Conservation (phyloP, 2,113 vertebrate species). For the Etheostoma spectabile region DNA sequence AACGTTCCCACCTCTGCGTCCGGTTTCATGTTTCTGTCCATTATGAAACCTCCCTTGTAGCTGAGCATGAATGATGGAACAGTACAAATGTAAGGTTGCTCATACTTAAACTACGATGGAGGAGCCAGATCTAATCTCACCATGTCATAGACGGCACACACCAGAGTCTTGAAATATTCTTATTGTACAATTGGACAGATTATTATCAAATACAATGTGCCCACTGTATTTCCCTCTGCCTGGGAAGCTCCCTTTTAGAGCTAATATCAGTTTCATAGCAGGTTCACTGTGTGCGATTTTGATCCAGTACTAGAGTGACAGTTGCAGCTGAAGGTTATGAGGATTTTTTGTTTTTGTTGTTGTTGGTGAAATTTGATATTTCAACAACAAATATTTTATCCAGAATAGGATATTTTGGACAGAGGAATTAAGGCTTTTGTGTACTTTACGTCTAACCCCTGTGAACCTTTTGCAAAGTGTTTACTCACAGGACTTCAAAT, state of each 20-base stretch:
- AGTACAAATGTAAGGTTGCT: slow-evolving; percentile 54
- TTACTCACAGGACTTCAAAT: slow-evolving; percentile 48
- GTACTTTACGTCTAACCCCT: slow-evolving; percentile 36
- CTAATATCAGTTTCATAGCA: slow-evolving; percentile 59
- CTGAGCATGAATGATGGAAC: slow-evolving; percentile 65
- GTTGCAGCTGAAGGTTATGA: slow-evolving; percentile 34
- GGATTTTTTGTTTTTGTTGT: slow-evolving; percentile 4
- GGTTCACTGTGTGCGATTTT: slow-evolving; percentile 43
- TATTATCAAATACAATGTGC: slow-evolving; percentile 70
- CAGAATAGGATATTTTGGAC: slow-evolving; percentile 22
- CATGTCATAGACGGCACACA: slow-evolving; percentile 51
- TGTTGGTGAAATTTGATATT: slow-evolving; percentile 36
- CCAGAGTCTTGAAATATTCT: slow-evolving; percentile 49
- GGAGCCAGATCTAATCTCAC: slow-evolving; percentile 67
- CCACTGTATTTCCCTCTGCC: slow-evolving; percentile 35
- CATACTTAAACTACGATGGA: slow-evolving; percentile 32
- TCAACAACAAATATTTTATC: slow-evolving; percentile 14
- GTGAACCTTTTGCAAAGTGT: slow-evolving; percentile 47
- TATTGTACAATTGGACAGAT: slow-evolving; percentile 59
- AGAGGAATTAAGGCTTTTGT: slow-evolving; percentile 34
- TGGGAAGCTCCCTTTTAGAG: slow-evolving; percentile 39
- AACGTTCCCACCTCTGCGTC: slow-evolving; percentile 77
- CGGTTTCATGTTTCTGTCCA: slow-evolving; percentile 75
- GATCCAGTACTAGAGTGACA: slow-evolving; percentile 30
- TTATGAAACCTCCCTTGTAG: slow-evolving; percentile 66